A percentile compares a stretch with the other conserved stretches of the same genome.
These are phyloP conservation scores for Loris lydekkerianus DNA, from an alignment of 2,797 vertebrate genomes.

Conservation along the genomic window DNA sequence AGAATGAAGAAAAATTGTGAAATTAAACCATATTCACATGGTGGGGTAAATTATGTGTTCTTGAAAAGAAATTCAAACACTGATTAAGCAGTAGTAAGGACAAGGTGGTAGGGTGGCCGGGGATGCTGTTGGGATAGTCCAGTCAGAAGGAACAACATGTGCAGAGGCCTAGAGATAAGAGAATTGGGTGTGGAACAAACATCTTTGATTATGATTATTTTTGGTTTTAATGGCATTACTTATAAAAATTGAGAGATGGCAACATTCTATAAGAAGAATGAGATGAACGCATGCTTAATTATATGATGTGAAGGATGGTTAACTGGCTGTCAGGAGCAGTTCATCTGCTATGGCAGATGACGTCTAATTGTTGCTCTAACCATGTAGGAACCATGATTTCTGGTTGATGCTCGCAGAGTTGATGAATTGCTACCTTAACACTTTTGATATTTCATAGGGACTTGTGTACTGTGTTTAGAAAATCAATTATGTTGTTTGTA, in stretches of 20 bases:
- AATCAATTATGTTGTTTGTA: constrained; percentile 78
- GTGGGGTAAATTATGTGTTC: neutral
- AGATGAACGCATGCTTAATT: constrained; percentile 2
- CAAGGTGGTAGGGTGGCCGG: neutral
- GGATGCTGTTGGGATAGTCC: neutral
- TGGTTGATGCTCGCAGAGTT: neutral
- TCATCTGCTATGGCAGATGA: neutral
- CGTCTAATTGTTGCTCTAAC: neutral
- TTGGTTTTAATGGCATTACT: constrained; percentile 22
- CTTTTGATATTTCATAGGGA: constrained; percentile 63
- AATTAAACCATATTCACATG: constrained; percentile 43
- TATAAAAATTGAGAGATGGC: constrained; percentile 23
- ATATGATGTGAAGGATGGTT: neutral
- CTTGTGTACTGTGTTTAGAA: constrained; percentile 78
- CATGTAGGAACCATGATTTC: constrained; percentile 6
- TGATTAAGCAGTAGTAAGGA: neutral
- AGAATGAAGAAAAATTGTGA: neutral
- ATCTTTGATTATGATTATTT: neutral
- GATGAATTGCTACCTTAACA: neutral
- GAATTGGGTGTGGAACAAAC: neutral
- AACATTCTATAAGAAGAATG: neutral
- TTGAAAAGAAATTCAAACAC: constrained; percentile 46
- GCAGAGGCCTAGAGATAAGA: neutral
- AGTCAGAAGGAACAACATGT: neutral
- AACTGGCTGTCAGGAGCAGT: neutral